Base-by-base conservation (phyloP, 64 coral and sea anemone genomes). In the Actinia equina region DNA sequence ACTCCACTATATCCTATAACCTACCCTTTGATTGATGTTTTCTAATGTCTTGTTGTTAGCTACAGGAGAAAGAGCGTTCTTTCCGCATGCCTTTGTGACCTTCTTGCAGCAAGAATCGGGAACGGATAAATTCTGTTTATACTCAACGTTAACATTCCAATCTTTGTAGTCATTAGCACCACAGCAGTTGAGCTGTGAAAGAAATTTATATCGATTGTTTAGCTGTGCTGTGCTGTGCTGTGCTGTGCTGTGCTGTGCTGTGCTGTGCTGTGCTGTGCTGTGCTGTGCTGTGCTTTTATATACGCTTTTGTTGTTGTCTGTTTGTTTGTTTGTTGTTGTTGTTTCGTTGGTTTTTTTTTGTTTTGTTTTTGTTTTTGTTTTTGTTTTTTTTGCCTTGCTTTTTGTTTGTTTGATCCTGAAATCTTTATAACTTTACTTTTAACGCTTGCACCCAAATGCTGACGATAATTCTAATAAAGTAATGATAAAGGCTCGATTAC, bases 91-190 rank as follows among this genome's bases (percentile, higher is more conserved):
- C 26, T 62, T 20, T 27, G 49, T 62, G 16, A 46, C 41, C 0
- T 69, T 27, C 43, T 87, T 87, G 79, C 90, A 92, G 76, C 90
- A 92, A 51, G 84, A 87, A 49, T 92, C 90, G 20, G 90, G 90
- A 43, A 91, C 83, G 15, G 18, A 6, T 3, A 17, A 41, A 0
- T 17, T 56, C 7, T n/a, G 52, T 19, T 25, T 16, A 42, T 3
- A 7, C 5, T 18, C 9, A 3, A 0, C 12, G 76, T 56, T 80
- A 17, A 6, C 7, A 6, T 0, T 17, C 90, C 90, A 92, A 4
- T 92, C 90, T 17, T 37, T 92, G 85, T 87, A 83, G 44, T 20
- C 23, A 0, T 23, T 27, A 49, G 76, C 79, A n/a, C 90, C 90
- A 87, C 90, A 92, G 62, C 90, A 92, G 6, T 71, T 74, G 46